phyloP scores from a whole-genome alignment of 2,113 vertebrate genomes.

The Dipodomys stephensi region DNA sequence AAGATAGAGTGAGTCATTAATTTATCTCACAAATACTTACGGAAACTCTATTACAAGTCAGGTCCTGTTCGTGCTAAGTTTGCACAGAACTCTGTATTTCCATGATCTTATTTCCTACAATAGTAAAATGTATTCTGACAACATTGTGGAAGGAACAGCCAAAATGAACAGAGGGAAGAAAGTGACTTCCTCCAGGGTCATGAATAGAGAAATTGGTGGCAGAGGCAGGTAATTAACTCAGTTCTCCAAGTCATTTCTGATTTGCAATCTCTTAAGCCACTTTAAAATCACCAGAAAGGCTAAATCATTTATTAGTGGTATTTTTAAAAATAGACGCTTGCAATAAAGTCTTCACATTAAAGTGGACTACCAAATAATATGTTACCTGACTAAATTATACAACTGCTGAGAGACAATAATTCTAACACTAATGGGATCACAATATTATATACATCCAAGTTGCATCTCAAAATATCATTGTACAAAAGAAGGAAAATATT shows the following conservation, averaged over 20 bases:
- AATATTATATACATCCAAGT: slow-evolving; percentile 49
- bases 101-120: slow-evolving; percentile 35
- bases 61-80: neutral
- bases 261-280: slow-evolving; percentile 49
- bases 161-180: slow-evolving; percentile 40
- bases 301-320: slow-evolving; percentile 48
- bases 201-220: slow-evolving; percentile 28
- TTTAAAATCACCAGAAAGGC: slow-evolving; percentile 61
- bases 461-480: slow-evolving; percentile 57
- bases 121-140: slow-evolving; percentile 46
- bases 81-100: slow-evolving; percentile 35
- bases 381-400: slow-evolving; percentile 58
- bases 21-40: neutral
- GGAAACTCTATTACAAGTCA: neutral
- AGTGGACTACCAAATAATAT: slow-evolving; percentile 43
- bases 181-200: slow-evolving; percentile 19
- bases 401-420: slow-evolving; percentile 51
- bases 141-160: neutral
- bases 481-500: slow-evolving; percentile 23
- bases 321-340: slow-evolving; percentile 44
- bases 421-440: slow-evolving; percentile 54
- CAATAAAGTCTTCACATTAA: slow-evolving; percentile 57
- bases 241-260: slow-evolving; percentile 21
- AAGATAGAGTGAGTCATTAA: neutral
- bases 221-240: slow-evolving; percentile 66